Conservation (phyloP, 2,888 invertebrate genomes). For the Tinea pellionella region DNA sequence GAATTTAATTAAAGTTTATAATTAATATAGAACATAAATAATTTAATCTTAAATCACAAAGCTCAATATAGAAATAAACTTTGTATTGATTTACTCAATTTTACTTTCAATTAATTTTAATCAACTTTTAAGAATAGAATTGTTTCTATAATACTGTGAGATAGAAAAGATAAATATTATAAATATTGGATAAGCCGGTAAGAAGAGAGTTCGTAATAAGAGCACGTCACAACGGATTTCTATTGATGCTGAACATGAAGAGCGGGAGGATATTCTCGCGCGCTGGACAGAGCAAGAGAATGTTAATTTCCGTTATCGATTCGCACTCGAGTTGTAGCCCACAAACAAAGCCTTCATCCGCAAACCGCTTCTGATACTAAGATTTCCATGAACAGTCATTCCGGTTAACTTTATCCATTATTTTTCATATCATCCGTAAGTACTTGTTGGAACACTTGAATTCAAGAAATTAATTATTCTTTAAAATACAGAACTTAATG, state of each 20-base stretch:
- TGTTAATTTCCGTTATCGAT: constrained; percentile 13
- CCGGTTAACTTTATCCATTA: neutral
- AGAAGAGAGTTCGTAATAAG: neutral
- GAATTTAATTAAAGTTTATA: constrained; percentile 11
- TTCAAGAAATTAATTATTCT: no score
- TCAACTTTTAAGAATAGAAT: neutral
- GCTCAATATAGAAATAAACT: neutral
- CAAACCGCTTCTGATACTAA: constrained; percentile 7
- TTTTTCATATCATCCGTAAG: no score
- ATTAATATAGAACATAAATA: constrained; percentile 1
- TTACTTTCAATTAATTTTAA: no score
- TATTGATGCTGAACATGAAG: neutral
- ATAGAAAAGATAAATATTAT: neutral
- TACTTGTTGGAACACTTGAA: no score
- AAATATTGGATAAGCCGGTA: neutral
- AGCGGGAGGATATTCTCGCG: neutral
- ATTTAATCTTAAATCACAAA: neutral
- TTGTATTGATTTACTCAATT: neutral
- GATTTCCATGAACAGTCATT: neutral
- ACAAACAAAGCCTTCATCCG: constrained; percentile 11
- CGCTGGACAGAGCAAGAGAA: constrained; percentile 6
- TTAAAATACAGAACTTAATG: no score
- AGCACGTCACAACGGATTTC: neutral
- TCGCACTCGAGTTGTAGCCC: neutral
- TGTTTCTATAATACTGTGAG: neutral